Percentiles rank a stretch among this genome's conserved stretches.
These are phyloP conservation scores for Eulemur rufifrons DNA, from an alignment of 2,113 vertebrate genomes.

Conservation along the genomic window DNA sequence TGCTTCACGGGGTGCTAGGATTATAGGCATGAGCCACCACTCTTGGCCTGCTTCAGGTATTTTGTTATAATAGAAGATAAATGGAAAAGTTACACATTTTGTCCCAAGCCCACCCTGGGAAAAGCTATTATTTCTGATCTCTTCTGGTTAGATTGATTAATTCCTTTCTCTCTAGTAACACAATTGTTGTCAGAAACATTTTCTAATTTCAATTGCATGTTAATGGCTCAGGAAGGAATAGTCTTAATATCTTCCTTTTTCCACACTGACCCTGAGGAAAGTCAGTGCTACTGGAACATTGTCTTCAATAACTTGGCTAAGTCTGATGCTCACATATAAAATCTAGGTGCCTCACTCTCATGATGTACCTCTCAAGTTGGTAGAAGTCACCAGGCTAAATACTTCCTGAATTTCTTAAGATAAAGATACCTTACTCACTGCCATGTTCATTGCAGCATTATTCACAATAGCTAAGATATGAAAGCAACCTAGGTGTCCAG, in stretches of 20 bases:
- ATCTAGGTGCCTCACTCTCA: not conserved
- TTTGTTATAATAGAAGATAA: not conserved
- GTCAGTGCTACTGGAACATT: not conserved
- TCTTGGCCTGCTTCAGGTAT: not conserved
- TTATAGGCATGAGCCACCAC: no score
- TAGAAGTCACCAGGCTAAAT: not conserved
- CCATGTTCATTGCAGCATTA: not conserved
- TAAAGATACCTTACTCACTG: not conserved
- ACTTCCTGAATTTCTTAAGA: constrained; percentile 6
- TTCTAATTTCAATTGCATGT: not conserved
- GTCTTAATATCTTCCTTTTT: not conserved
- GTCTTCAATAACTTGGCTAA: not conserved
- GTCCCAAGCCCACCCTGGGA: not conserved
- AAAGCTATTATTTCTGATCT: constrained; percentile 11
- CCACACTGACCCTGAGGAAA: not conserved
- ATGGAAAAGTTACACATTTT: not conserved
- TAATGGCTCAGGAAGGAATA: not conserved
- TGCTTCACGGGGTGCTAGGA: no score
- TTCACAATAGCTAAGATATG: not conserved
- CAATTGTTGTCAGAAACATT: not conserved
- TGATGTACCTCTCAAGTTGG: not conserved
- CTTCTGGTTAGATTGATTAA: not conserved
- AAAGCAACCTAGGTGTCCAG: not conserved
- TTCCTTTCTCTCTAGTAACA: not conserved
- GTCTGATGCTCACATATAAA: not conserved